Evolutionary conservation across 2,888 invertebrate species (phyloP).

Genomic region (Papilio elwesi): DNA sequence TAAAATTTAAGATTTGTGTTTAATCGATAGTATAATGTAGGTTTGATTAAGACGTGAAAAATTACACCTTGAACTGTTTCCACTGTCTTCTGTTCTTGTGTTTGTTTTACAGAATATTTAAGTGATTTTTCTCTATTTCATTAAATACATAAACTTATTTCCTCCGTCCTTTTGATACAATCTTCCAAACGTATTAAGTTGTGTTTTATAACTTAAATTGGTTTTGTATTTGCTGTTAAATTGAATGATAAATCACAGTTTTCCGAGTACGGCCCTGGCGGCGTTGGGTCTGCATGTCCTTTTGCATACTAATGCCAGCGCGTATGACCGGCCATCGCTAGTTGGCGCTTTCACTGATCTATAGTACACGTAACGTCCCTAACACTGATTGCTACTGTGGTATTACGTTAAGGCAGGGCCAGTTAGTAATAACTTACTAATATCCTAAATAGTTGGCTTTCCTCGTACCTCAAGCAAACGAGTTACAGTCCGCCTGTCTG

Average conservation of each 20-base stretch:
- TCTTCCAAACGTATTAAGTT: no score
- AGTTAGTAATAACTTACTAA: neutral
- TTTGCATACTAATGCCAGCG: conserved; percentile 32
- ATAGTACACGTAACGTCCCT: neutral
- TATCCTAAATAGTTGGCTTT: neutral
- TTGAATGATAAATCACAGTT: neutral
- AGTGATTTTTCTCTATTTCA: no score
- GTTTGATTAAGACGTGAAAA: no score
- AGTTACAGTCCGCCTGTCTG: neutral
- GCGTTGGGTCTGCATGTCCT: neutral
- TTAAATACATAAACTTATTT: no score
- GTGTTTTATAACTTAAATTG: no score
- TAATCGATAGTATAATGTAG: no score
- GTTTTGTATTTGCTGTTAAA: neutral
- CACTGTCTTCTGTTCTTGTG: no score
- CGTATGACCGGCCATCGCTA: conserved; percentile 27
- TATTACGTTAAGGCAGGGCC: no score
- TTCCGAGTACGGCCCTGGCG: conserved; percentile 42
- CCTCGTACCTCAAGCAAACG: neutral
- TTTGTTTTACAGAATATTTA: no score
- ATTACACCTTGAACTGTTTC: no score
- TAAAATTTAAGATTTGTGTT: no score
- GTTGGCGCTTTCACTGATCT: conserved; percentile 31
- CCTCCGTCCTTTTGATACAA: no score
- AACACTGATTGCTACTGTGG: neutral